Evolutionary conservation across 2,797 vertebrate species (phyloP), one percentile per base, ranked within the genome.

Genomic region (Scarus forsteni): DNA sequence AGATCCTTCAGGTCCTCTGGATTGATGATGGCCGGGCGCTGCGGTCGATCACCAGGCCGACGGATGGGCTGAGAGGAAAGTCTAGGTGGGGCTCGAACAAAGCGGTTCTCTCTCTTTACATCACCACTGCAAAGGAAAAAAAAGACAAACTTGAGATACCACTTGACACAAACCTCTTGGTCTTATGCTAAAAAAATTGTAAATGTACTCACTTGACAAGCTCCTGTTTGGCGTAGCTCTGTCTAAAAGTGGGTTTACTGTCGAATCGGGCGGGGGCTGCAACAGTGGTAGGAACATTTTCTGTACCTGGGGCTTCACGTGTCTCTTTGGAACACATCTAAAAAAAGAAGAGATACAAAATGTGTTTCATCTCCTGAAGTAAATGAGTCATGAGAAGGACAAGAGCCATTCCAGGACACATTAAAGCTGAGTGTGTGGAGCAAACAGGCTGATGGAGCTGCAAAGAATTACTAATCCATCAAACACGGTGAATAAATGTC

Each of bases 261-360:
- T 99, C 97, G 65, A 98, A 96, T 48, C 97, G 96, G 79, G 95
- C 94, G 6, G 96, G 96, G 69, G 97, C 95, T 49, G 93, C 85
- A 45, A 92, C 83, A 75, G 89, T 8, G 84, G 95, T 56, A 73
- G 96, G 91, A 46, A 91, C 94, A 13, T 94, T 93, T 14, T 97
- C 96, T 0, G 94, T 44, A 43, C 92, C 90, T 62, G 95, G 92
- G 70, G 93, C 85, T 78, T 99, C 97, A 0, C 96, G 89, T 0
- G 95, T 93, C 75, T 97, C 97, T 43, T 98, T 98, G 39, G 97
- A 95, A 85, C 98, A 99, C 98, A 99, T 99, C 98, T 99, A 91
- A 65, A 73, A 73, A 72, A 10, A 62, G 46, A 12, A 64, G 34
- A 10, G 60, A 10, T 14, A 71, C 42, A 72, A 15, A 54, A 35